These are phyloP conservation scores for Syngnathoides biaculeatus DNA, from an alignment of 2,113 vertebrate genomes.

Conservation along the genomic window DNA sequence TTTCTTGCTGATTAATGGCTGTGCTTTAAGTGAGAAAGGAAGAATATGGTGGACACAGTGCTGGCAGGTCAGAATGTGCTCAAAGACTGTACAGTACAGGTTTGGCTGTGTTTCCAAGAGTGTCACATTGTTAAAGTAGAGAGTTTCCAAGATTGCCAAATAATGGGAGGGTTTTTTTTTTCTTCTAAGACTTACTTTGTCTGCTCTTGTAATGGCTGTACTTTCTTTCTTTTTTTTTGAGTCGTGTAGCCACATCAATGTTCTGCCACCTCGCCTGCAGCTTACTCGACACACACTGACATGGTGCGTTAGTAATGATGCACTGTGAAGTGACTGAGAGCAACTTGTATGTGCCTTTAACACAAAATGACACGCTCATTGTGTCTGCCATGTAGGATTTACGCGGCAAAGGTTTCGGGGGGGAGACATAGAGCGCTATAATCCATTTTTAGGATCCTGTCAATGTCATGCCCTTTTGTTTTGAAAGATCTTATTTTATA, in stretches of 20 bases:
- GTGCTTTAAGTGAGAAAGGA: slow-evolving; percentile 14
- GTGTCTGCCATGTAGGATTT: slow-evolving; percentile 37
- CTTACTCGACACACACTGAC: slow-evolving; percentile 57
- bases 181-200: slow-evolving; percentile 7
- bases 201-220: slow-evolving; percentile 12
- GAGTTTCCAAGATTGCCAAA: slow-evolving; percentile 1
- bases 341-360: slow-evolving; percentile 37
- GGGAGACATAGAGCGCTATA: slow-evolving; percentile 15
- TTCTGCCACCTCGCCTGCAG: slow-evolving; percentile 49
- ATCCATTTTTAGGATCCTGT: slow-evolving; percentile 57
- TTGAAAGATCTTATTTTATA: not conserved
- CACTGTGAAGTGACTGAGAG: slow-evolving; percentile 59
- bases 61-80: slow-evolving; percentile 39
- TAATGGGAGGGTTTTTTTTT: not conserved
- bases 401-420: slow-evolving; percentile 32
- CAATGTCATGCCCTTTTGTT: slow-evolving; percentile 51
- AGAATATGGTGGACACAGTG: slow-evolving; percentile 18
- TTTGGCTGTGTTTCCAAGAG: slow-evolving; percentile 1
- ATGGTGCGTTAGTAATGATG: slow-evolving; percentile 56
- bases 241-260: slow-evolving; percentile 27
- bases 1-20: slow-evolving; percentile 17
- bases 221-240: not conserved
- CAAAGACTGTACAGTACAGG: slow-evolving; percentile 8
- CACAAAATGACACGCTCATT: slow-evolving; percentile 57
- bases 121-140: slow-evolving; percentile 11